Percentiles rank a stretch among this genome's conserved stretches.
Conservation (phyloP, 1,140 invertebrate species). For the Cyphomyrmex costatus region DNA sequence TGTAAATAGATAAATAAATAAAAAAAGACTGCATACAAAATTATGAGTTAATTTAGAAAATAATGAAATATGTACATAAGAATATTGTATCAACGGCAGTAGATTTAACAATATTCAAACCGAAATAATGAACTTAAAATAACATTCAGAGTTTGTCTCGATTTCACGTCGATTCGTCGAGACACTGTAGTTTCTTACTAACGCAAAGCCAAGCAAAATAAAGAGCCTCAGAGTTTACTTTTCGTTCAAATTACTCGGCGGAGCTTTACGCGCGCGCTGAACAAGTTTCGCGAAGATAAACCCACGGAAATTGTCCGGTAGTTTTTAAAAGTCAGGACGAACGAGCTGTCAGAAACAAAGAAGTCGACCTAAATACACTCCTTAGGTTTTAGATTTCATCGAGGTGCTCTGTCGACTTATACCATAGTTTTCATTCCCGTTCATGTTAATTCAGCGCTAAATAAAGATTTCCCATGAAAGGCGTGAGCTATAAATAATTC, state of each 20-base stretch:
- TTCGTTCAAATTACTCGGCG: constrained; percentile 66
- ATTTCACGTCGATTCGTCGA: constrained; percentile 51
- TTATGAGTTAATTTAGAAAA: constrained; percentile 1
- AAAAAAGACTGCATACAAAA: neutral
- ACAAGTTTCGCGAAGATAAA: constrained; percentile 66
- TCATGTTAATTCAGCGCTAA: constrained; percentile 54
- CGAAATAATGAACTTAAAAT: constrained; percentile 35
- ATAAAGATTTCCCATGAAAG: constrained; percentile 33
- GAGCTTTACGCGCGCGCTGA: constrained; percentile 1
- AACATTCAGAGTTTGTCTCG: constrained; percentile 44
- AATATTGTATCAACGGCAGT: neutral
- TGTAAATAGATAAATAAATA: neutral
- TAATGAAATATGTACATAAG: constrained; percentile 7
- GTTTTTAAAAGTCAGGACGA: constrained; percentile 60
- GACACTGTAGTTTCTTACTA: constrained; percentile 48
- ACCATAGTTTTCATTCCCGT: neutral
- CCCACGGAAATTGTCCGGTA: constrained; percentile 66
- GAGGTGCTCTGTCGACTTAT: neutral
- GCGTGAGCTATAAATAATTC: constrained; percentile 44
- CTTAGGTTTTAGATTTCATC: constrained; percentile 40
- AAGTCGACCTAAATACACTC: constrained; percentile 51
- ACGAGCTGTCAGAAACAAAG: constrained; percentile 35
- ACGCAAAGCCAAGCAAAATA: constrained; percentile 62
- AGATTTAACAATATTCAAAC: constrained; percentile 37
- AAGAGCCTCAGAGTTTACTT: constrained; percentile 66